Base-by-base conservation (phyloP, 2,888 invertebrate species). In the Heliothis peltigera region DNA sequence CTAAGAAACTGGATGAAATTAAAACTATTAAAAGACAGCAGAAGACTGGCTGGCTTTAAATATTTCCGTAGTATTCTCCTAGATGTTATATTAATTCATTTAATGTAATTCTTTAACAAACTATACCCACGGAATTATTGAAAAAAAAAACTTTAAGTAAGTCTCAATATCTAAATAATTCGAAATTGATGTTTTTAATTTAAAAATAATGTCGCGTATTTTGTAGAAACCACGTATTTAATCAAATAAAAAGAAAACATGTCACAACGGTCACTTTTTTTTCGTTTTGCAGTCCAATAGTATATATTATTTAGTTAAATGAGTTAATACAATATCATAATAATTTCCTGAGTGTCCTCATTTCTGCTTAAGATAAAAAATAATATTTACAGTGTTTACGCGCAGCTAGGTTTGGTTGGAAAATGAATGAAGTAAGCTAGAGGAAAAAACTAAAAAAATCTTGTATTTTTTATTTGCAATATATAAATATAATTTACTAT, bases 11-110 rank as follows among this genome's bases (percentile, higher is more conserved):
- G 6, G 95, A 95, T 1, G 96, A 96, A 8, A 92, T 96, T 46
- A 95, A 92, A 64, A 95, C 95, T 1, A 93, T 95, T 70, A 96
- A 94, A 80, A 84, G 95, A 62, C 96, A 96, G 72, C 96, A 95
- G 0, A 96, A 95, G 86, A 95, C 95, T 59, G 96, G 96, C 15
- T 96, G 96, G 96, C 91, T 96, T 22, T 96, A 93, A 70, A 12
- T 3, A 61, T 52, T 62, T 17, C 7, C 19, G 15, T 19, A 4
- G 6, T 4, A 2, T 7, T 18, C 17, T 6, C 5, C 5, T n/a
- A n/a, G 2, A n/a, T 7, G 22, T 25, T 4, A 6, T 22, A 8
- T 15, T 22, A 22, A 47, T 22, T 22, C 22, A 47, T 22, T 21
- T 22, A 22, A 47, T 47, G 10, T 28, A 0, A 28, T 28, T 7